A percentile compares a stretch with the other conserved stretches of the same genome.
Evolutionary conservation across 2,113 vertebrate species (phyloP).

Genomic region (Sialia sialis): DNA sequence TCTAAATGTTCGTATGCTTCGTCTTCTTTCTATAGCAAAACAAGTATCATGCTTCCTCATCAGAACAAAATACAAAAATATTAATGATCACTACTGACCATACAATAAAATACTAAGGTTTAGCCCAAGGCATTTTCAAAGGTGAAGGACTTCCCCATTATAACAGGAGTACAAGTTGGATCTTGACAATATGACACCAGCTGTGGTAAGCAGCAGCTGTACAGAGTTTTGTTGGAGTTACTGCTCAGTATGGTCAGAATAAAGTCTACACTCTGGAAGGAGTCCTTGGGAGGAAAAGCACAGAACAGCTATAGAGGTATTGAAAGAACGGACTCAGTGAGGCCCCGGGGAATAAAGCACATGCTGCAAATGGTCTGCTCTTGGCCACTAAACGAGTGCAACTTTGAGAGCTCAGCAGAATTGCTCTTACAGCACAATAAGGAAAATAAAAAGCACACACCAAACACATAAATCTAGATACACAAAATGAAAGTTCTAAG

Average conservation of each 20-base stretch:
- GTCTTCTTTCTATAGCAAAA: neutral
- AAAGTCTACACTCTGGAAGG: neutral
- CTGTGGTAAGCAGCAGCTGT: neutral
- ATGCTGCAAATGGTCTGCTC: neutral
- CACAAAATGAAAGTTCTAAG: neutral
- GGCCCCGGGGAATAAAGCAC: neutral
- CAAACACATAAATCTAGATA: neutral
- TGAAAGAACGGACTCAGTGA: neutral
- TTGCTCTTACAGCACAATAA: neutral
- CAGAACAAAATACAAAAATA: neutral
- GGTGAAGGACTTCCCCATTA: rapidly evolving
- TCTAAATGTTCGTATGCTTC: neutral
- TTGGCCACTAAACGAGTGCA: neutral
- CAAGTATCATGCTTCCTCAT: neutral
- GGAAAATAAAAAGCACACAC: neutral
- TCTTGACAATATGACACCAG: neutral
- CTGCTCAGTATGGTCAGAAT: neutral
- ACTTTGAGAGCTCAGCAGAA: neutral
- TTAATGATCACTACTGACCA: neutral
- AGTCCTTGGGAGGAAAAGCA: neutral
- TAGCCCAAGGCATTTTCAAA: neutral
- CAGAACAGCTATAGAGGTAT: neutral
- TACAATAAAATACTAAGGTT: neutral
- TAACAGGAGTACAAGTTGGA: neutral
- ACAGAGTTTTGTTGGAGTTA: neutral